Evolutionary conservation across 2,113 vertebrate species (phyloP).

Genomic region (Vulpes lagopus): DNA sequence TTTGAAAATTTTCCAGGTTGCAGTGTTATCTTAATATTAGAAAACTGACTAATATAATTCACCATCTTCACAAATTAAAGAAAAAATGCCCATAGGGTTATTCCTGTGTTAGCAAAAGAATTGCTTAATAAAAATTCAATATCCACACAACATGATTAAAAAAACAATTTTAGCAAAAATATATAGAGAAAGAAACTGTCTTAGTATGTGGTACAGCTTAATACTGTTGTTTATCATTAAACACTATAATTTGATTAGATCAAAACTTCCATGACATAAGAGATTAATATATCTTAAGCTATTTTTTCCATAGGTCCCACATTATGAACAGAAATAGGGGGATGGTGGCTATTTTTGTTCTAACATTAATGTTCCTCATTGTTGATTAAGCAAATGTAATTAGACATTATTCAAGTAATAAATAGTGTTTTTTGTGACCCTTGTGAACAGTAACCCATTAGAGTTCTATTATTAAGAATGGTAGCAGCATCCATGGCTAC

Average conservation of each 20-base stretch:
- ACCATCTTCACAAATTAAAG: neutral
- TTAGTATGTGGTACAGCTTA: neutral
- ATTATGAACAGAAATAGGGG: neutral
- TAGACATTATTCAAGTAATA: neutral
- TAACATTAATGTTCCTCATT: neutral
- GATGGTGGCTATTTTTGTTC: neutral
- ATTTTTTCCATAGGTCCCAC: neutral
- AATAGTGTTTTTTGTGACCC: neutral
- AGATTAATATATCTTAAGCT: neutral
- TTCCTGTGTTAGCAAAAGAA: neutral
- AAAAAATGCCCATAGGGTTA: neutral
- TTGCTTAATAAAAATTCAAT: neutral
- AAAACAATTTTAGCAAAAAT: neutral
- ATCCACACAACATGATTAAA: neutral
- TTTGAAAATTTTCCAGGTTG: neutral
- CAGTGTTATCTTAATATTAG: neutral
- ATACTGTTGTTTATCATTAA: neutral
- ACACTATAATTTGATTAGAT: neutral
- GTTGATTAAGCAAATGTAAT: neutral
- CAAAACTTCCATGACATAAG: neutral
- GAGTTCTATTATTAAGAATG: neutral
- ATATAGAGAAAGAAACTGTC: neutral
- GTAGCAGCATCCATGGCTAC: neutral
- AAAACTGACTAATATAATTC: neutral
- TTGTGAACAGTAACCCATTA: neutral